Base-by-base conservation (phyloP, 2,113 vertebrate species). In the Hymenochirus boettgeri region DNA sequence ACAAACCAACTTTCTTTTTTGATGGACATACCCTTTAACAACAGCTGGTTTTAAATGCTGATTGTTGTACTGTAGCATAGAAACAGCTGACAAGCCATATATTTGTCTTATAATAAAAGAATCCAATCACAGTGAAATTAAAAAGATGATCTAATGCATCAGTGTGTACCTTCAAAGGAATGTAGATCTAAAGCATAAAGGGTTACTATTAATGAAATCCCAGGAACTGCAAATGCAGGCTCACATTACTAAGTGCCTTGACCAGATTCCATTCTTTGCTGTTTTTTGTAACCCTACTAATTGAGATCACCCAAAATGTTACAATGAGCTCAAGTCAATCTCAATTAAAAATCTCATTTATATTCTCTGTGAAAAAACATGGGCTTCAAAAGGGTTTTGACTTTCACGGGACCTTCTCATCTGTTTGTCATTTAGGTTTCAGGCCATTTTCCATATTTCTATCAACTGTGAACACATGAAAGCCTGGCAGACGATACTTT, bases 271-370 rank as follows among this genome's bases (percentile, higher is more conserved):
- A 84, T 87, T 81, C 86, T 79, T 81, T 77, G 84, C 86, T 91
- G 85, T 89, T 92, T 91, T 85, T 87, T 89, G 79, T 79, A 80
- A 83, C 69, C 72, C 72, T 73, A 46, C 82, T 92, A 90, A 93
- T 91, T 91, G 89, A 86, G 86, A 90, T 91, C 88, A 80, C 79
- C 83, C 76, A 83, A 85, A 88, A 85, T 79, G 82, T 85, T 86
- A 86, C 88, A 85, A 86, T 80, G 79, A 87, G 73, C 78, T 81
- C 80, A 81, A 89, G 89, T 94, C 93, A 90, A 76, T 82, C 85
- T 89, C 87, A 92, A 92, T 94, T 93, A 93, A 94, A 93, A 91
- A 88, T 79, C 76, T 75, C 85, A 91, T 94, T 88, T 86, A 80
- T 93, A 89, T 90, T 87, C 82, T 73, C 42, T 73, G 57, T 80